These are phyloP conservation scores for Tupiocoris notatus DNA, from an alignment of 2,888 invertebrate species.

Conservation along the genomic window DNA sequence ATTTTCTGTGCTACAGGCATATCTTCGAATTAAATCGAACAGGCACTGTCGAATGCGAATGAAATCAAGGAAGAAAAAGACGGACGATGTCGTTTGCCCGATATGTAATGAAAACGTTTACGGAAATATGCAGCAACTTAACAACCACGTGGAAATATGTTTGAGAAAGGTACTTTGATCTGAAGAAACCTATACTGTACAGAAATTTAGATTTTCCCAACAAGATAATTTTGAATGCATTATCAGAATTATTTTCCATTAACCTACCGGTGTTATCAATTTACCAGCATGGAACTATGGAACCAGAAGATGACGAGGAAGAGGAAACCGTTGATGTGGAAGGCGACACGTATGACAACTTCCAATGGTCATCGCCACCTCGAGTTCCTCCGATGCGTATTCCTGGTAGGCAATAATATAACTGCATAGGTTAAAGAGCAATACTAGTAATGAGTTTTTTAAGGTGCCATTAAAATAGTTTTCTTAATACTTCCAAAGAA, in stretches of 20 bases:
- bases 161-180: slow-evolving; percentile 62
- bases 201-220: too few species aligned
- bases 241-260: too few species aligned
- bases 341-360: slow-evolving; percentile 67
- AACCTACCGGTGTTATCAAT: too few species aligned
- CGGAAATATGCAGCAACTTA: slow-evolving; percentile 66
- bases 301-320: slow-evolving; percentile 66
- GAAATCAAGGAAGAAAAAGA: slow-evolving; percentile 68
- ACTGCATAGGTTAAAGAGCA: too few species aligned
- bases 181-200: too few species aligned
- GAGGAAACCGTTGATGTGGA: slow-evolving; percentile 78
- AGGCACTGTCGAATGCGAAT: slow-evolving; percentile 67
- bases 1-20: slow-evolving; percentile 59
- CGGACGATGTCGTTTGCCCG: slow-evolving; percentile 71
- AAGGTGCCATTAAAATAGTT: too few species aligned
- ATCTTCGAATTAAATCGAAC: slow-evolving; percentile 70
- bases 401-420: slow-evolving; percentile 59
- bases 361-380: slow-evolving; percentile 90
- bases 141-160: slow-evolving; percentile 71
- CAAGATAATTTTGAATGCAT: too few species aligned
- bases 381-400: slow-evolving; percentile 59
- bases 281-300: slow-evolving; percentile 53
- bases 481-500: too few species aligned
- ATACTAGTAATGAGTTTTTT: too few species aligned
- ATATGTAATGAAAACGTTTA: slow-evolving; percentile 71